Evolutionary conservation across 2,888 invertebrate species (phyloP), one percentile per base, ranked within the genome.

Genomic region (Lasioglossum villosulum): DNA sequence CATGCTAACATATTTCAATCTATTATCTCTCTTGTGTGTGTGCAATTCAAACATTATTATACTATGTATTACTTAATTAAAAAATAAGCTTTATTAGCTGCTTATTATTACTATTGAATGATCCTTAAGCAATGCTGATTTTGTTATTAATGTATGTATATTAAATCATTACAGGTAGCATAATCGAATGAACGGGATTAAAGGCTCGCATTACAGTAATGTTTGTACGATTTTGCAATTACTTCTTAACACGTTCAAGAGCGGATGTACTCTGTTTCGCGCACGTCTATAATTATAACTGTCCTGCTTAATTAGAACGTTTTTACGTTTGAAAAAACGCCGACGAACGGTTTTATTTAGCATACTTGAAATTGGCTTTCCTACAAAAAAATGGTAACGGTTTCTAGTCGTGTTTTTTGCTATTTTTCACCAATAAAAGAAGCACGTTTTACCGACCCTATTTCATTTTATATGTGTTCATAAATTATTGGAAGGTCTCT

Each of bases 231-330:
- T 73, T 63, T 37, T 23, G 79, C 70, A 76, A 85, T 85, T 79
- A 85, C 42, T 73, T 34, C 27, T 68, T 42, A 48, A 73, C 27
- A 23, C 73, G 59, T 70, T 76, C 84, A 74, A 75, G 79, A 59
- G 48, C 68, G 75, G 75, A 66, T 76, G 63, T 66, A 75, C 76
- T 14, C 34, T 73, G 68, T 34, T 84, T 83, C 71, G 72, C 75
- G 10, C 74, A 75, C 52, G 52, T 27, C 14, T 19, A 42, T 63
- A 66, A 66, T 84, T 84, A 70, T 76, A 75, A 84, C 85, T 73
- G 66, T 84, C 48, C 73, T 42, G 30, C 73, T 68, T 76, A 84
- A 84, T 79, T 76, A 74, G 48, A 83, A n/a, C 48, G 75, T 23
- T 68, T 42, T 74, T 73, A 73, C 34, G 34, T 27, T 34, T 45